phyloP scores from a whole-genome alignment of 2,888 invertebrate species.

The Caenorhabditis panamensis region DNA sequence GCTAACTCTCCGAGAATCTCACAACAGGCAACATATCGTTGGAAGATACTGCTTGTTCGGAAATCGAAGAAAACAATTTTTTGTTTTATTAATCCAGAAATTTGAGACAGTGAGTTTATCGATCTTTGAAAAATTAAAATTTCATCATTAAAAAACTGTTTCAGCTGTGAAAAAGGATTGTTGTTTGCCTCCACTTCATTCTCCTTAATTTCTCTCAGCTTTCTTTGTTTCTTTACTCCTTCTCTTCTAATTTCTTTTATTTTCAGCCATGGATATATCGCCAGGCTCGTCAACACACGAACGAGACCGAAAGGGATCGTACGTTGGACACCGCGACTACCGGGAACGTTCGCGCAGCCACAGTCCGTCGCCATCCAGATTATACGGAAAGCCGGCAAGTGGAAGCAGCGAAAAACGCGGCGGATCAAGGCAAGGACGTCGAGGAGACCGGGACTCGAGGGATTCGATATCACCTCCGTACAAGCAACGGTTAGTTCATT shows the following conservation, averaged over 20 bases:
- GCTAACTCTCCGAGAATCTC: no score
- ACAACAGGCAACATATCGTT: no score
- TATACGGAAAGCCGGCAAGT: conserved; percentile 23
- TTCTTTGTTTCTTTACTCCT: no score
- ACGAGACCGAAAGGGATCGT: conserved; percentile 34
- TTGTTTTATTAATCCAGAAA: no score
- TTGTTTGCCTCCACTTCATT: background rate
- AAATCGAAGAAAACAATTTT: no score
- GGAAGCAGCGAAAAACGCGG: conserved; percentile 25
- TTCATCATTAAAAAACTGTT: no score
- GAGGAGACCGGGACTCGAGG: conserved; percentile 47
- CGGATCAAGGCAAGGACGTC: conserved; percentile 47
- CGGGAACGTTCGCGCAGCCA: conserved; percentile 46
- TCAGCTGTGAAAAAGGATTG: no score
- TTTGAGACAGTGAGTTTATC: no score
- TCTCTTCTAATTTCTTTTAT: background rate
- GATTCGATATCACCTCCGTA: conserved; percentile 39
- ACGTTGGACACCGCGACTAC: conserved; percentile 31
- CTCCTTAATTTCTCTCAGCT: no score
- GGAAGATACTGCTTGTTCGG: no score
- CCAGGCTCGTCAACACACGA: conserved; percentile 47
- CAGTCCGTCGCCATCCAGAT: conserved; percentile 44
- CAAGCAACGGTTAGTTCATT: conserved; percentile 13
- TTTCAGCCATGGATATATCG: conserved; percentile 56
- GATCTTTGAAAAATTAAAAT: no score